Conservation (phyloP, 2,113 vertebrate species). For the Columba livia region DNA sequence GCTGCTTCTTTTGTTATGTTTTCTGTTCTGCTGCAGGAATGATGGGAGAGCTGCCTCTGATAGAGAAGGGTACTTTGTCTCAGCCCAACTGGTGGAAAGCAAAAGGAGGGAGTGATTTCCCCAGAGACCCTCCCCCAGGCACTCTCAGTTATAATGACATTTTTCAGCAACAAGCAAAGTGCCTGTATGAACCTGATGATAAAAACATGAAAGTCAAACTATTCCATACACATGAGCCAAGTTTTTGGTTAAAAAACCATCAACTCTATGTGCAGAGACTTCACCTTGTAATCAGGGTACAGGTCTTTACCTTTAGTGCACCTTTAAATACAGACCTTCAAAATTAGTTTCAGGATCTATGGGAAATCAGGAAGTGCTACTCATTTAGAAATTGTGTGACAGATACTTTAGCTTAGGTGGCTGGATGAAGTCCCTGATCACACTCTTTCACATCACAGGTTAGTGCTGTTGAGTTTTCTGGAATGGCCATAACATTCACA, state of each 20-base stretch:
- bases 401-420: background rate
- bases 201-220: background rate
- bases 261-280: background rate
- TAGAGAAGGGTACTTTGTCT: background rate
- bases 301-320: background rate
- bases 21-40: background rate
- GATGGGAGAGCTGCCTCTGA: background rate
- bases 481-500: background rate
- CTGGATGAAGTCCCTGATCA: background rate
- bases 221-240: background rate
- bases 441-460: background rate
- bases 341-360: background rate
- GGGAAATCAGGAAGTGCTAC: background rate
- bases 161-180: background rate
- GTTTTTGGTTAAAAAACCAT: background rate
- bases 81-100: background rate
- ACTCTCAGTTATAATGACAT: background rate
- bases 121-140: background rate
- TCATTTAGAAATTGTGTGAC: background rate
- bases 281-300: background rate
- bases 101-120: background rate
- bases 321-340: background rate
- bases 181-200: background rate
- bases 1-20: background rate
- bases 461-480: background rate